These are phyloP conservation scores for Smittia sp. DNA, from an alignment of 2,888 invertebrate genomes.

Conservation along the genomic window DNA sequence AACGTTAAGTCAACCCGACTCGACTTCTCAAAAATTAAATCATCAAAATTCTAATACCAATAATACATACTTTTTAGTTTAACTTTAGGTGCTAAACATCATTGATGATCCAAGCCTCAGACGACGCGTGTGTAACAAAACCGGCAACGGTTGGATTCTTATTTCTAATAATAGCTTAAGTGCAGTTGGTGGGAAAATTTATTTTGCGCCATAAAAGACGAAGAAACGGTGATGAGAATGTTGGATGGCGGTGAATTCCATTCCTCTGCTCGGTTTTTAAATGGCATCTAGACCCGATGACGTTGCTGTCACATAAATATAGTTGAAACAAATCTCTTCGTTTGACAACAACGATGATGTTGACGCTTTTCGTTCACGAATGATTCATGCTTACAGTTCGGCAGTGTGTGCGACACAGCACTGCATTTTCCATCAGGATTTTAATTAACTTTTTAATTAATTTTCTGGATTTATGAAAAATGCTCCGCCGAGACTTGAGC, in stretches of 20 bases:
- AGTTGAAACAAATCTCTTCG: constrained; percentile 1
- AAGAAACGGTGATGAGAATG: background rate
- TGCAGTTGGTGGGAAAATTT: background rate
- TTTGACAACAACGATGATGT: background rate
- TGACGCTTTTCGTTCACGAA: background rate
- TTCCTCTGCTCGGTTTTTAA: background rate
- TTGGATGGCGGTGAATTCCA: background rate
- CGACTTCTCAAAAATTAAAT: background rate
- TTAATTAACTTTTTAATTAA: constrained; percentile 2
- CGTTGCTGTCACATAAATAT: background rate
- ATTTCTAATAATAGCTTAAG: background rate
- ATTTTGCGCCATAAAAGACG: background rate
- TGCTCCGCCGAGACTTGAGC: background rate
- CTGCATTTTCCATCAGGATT: background rate
- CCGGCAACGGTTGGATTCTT: background rate
- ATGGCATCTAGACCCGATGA: background rate
- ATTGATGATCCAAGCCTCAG: background rate
- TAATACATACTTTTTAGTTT: background rate
- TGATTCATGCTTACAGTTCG: background rate
- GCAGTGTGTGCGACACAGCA: background rate
- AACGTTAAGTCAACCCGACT: too few relatives aligned
- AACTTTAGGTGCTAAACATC: too few relatives aligned
- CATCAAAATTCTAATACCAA: background rate
- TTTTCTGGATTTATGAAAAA: background rate
- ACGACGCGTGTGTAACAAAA: background rate